These are phyloP conservation scores for Leptoclinus maculatus DNA, from an alignment of 2,797 vertebrate species.

Conservation along the genomic window DNA sequence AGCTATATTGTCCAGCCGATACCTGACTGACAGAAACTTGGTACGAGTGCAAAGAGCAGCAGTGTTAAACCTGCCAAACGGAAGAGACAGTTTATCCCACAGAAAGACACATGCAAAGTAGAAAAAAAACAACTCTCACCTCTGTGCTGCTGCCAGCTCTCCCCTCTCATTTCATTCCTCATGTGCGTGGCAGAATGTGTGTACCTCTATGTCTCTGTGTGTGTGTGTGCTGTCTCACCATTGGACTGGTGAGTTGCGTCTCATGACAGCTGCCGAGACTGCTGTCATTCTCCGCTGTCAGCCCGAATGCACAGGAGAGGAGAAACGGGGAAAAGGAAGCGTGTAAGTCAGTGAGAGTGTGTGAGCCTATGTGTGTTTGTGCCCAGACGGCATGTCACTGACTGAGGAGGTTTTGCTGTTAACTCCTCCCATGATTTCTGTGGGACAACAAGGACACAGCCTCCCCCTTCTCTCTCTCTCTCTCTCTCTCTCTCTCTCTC, in stretches of 20 bases:
- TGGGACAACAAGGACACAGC: conserved; percentile 35
- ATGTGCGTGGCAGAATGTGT: conserved; percentile 43
- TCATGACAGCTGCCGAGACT: conserved; percentile 42
- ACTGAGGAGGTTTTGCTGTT: conserved; percentile 63
- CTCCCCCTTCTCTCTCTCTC: conserved; percentile 30
- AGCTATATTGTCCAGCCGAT: not conserved
- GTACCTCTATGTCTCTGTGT: conserved; percentile 17
- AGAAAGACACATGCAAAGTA: conserved; percentile 8
- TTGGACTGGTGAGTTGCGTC: conserved; percentile 36
- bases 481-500: conserved; percentile 15
- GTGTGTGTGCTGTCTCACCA: conserved; percentile 29
- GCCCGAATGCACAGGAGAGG: not conserved
- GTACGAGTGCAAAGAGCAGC: conserved; percentile 63
- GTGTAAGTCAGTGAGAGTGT: conserved; percentile 21
- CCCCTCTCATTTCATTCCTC: conserved; percentile 66
- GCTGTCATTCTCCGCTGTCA: conserved; percentile 41
- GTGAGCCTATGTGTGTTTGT: conserved; percentile 4
- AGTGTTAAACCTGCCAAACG: conserved; percentile 5
- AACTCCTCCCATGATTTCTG: conserved; percentile 75
- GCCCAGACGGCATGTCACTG: conserved; percentile 62
- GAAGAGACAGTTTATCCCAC: not conserved
- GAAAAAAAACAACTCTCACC: conserved; percentile 65
- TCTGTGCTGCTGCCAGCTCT: conserved; percentile 58
- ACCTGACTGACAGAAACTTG: conserved; percentile 33
- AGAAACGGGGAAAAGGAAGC: conserved; percentile 24